Evolutionary conservation across 2,113 vertebrate species (phyloP).

Genomic region (Boulengeromyrus knoepffleri): DNA sequence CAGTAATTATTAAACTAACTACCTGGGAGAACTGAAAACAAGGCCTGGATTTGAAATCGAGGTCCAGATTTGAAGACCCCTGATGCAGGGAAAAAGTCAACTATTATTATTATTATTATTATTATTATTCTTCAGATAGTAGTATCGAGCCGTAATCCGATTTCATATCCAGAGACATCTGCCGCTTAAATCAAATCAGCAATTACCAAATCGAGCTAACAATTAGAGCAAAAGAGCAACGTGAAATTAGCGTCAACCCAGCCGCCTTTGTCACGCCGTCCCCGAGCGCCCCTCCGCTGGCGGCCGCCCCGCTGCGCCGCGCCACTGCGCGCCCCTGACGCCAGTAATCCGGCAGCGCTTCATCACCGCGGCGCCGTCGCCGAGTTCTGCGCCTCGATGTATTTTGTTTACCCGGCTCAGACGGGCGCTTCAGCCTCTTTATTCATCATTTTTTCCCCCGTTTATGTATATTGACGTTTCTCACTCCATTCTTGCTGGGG

Average conservation of each 20-base stretch:
- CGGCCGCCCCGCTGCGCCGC: constrained; percentile 51
- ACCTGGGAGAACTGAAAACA: background rate
- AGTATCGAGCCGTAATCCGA: constrained; percentile 53
- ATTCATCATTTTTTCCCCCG: constrained; percentile 54
- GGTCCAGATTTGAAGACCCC: background rate
- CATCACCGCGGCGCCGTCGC: constrained; percentile 46
- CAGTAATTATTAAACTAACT: background rate
- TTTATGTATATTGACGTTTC: constrained; percentile 61
- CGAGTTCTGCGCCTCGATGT: constrained; percentile 42
- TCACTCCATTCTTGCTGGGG: constrained; percentile 57
- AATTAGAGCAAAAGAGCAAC: constrained; percentile 75
- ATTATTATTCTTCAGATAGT: constrained; percentile 16
- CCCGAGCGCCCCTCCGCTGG: constrained; percentile 49
- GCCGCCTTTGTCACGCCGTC: constrained; percentile 62
- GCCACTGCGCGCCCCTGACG: constrained; percentile 6
- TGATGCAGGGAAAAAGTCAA: background rate
- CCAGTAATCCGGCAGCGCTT: constrained; percentile 38
- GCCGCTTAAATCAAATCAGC: constrained; percentile 82
- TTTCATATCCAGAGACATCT: constrained; percentile 56
- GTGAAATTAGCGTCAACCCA: constrained; percentile 73
- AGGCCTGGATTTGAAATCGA: background rate
- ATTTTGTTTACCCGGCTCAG: constrained; percentile 61
- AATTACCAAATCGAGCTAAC: constrained; percentile 75
- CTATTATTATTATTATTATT: constrained; percentile 17
- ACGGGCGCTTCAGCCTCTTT: constrained; percentile 62